phyloP scores from a whole-genome alignment of 2,888 invertebrate species.

The Eilema sororculum region DNA sequence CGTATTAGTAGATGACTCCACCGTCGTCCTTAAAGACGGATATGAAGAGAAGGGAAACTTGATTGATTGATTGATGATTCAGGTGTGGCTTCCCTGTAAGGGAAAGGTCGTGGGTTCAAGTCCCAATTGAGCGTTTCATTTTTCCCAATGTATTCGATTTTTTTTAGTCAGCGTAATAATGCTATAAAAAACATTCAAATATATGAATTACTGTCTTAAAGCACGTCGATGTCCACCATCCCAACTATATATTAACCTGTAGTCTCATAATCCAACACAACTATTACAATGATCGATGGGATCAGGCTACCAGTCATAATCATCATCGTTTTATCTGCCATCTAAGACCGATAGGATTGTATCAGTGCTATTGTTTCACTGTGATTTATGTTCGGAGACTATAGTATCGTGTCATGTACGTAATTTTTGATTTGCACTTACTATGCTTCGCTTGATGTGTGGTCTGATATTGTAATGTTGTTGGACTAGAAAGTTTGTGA shows the following conservation, averaged over 20 bases:
- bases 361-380: conserved; percentile 48
- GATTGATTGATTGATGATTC: too few species aligned
- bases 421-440: conserved; percentile 47
- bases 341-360: conserved; percentile 44
- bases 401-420: conserved; percentile 43
- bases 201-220: too few species aligned
- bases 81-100: too few species aligned
- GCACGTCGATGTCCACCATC: conserved; percentile 29
- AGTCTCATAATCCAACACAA: conserved; percentile 30
- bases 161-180: too few species aligned
- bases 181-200: too few species aligned
- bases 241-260: too few species aligned
- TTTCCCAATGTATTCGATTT: too few species aligned
- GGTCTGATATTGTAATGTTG: conserved; percentile 11
- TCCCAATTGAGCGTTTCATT: too few species aligned
- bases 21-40: too few species aligned
- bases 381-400: conserved; percentile 46
- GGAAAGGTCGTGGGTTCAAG: too few species aligned
- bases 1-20: too few species aligned
- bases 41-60: too few species aligned
- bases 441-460: conserved; percentile 11
- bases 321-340: conserved; percentile 51
- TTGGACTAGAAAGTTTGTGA: conserved; percentile 18
- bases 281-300: conserved; percentile 50
- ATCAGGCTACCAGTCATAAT: conserved; percentile 36